A percentile compares a stretch with the other conserved stretches of the same genome.
phyloP scores from a whole-genome alignment of 2,113 vertebrate species.

The Bos indicus region DNA sequence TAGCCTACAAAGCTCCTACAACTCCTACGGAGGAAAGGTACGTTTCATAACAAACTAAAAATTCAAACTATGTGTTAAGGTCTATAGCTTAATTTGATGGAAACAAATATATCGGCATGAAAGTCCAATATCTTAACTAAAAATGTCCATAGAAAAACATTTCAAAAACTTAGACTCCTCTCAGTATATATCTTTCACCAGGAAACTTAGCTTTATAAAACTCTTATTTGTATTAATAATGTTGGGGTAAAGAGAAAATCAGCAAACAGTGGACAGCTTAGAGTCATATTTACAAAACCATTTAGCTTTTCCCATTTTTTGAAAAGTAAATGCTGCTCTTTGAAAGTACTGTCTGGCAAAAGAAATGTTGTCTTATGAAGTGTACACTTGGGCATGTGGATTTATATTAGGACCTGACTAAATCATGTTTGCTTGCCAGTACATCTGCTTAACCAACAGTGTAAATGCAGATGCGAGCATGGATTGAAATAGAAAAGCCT shows the following conservation, averaged over 20 bases:
- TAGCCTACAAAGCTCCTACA: neutral
- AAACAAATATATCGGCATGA: neutral
- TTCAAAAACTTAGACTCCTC: neutral
- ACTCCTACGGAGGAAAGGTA: neutral
- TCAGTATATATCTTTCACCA: neutral
- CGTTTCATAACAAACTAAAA: neutral
- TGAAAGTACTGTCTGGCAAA: neutral
- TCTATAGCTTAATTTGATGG: neutral
- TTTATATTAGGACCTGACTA: neutral
- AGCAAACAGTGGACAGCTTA: neutral
- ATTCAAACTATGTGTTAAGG: neutral
- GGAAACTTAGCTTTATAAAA: neutral
- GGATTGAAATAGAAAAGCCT: neutral
- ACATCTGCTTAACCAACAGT: neutral
- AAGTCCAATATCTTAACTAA: neutral
- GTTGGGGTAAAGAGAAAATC: neutral
- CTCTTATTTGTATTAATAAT: neutral
- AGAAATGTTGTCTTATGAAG: neutral
- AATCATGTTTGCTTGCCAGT: neutral
- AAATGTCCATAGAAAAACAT: neutral
- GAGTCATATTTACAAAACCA: conserved; percentile 9
- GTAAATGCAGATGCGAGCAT: neutral
- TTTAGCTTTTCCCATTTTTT: neutral
- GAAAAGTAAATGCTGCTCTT: conserved; percentile 16
- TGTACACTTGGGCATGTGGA: neutral